phyloP scores from a whole-genome alignment of 2,113 vertebrate species.

The Grammomys dolichurus region DNA sequence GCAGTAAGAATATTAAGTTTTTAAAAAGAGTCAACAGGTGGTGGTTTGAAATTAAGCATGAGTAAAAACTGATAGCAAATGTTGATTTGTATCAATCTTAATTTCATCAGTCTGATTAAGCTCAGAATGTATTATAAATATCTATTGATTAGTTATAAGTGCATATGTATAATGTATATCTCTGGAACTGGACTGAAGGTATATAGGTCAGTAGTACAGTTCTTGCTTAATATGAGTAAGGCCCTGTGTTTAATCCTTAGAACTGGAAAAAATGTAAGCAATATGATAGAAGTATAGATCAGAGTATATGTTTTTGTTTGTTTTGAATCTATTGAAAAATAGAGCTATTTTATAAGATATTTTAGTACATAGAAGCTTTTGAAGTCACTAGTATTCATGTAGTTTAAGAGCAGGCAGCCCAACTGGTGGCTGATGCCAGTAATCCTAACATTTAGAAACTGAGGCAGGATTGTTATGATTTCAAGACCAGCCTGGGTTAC shows the following conservation, averaged over 20 bases:
- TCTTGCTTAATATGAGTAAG: not conserved
- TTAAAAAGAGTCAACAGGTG: not conserved
- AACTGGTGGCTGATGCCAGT: not conserved
- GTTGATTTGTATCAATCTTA: slow-evolving; percentile 35
- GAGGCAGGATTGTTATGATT: not conserved
- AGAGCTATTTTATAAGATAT: not conserved
- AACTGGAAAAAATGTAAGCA: not conserved
- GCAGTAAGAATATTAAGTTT: slow-evolving; percentile 14
- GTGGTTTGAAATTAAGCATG: slow-evolving; percentile 14
- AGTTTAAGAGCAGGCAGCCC: not conserved
- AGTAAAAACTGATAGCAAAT: slow-evolving; percentile 6
- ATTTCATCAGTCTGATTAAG: slow-evolving; percentile 27
- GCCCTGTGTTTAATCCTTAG: not conserved
- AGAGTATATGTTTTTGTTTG: slow-evolving; percentile 28
- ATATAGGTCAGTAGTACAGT: not conserved
- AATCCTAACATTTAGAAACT: not conserved
- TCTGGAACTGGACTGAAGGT: not conserved
- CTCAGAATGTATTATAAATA: not conserved
- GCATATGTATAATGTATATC: not conserved
- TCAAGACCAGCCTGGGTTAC: not conserved
- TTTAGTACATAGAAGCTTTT: not conserved
- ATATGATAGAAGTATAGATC: slow-evolving; percentile 19
- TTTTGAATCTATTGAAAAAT: slow-evolving; percentile 41
- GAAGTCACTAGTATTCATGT: not conserved
- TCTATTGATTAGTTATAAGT: slow-evolving; percentile 26